A percentile compares a stretch with the other conserved stretches of the same genome.
phyloP scores from a whole-genome alignment of 2,113 vertebrate species.

The Callospermophilus lateralis region DNA sequence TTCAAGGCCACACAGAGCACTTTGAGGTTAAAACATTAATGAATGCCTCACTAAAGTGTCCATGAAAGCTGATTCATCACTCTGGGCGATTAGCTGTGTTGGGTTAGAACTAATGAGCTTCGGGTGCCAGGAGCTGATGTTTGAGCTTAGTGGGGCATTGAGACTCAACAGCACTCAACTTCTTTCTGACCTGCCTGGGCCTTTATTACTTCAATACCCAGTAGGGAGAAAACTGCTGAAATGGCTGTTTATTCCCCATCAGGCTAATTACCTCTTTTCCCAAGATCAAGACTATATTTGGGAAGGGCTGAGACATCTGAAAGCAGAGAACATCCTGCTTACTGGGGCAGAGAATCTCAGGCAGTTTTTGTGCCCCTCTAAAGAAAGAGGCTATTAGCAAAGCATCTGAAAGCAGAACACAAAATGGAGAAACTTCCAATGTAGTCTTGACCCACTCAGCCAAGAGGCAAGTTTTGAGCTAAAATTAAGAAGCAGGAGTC shows the following conservation, averaged over 20 bases:
- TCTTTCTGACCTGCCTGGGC: slow-evolving; percentile 59
- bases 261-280: slow-evolving; percentile 81
- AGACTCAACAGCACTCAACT: slow-evolving; percentile 40
- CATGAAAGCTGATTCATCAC: slow-evolving; percentile 65
- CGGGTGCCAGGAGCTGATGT: slow-evolving; percentile 63
- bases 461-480: background rate
- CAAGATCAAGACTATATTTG: slow-evolving; percentile 75
- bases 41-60: slow-evolving; percentile 20
- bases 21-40: slow-evolving; percentile 66
- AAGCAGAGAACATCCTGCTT: slow-evolving; percentile 75
- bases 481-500: background rate
- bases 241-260: slow-evolving; percentile 71
- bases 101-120: slow-evolving; percentile 79
- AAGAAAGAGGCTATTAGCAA: slow-evolving; percentile 45
- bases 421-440: background rate
- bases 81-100: slow-evolving; percentile 14
- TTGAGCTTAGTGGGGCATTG: slow-evolving; percentile 74
- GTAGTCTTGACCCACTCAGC: background rate
- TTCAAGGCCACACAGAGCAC: background rate
- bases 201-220: slow-evolving; percentile 68
- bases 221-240: slow-evolving; percentile 74
- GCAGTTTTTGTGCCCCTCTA: slow-evolving; percentile 60
- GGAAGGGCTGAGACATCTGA: slow-evolving; percentile 63
- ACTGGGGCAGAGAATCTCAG: background rate
- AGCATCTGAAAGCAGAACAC: background rate